These are phyloP conservation scores for Chiloscyllium punctatum DNA, from an alignment of 2,797 vertebrate genomes.

Conservation along the genomic window DNA sequence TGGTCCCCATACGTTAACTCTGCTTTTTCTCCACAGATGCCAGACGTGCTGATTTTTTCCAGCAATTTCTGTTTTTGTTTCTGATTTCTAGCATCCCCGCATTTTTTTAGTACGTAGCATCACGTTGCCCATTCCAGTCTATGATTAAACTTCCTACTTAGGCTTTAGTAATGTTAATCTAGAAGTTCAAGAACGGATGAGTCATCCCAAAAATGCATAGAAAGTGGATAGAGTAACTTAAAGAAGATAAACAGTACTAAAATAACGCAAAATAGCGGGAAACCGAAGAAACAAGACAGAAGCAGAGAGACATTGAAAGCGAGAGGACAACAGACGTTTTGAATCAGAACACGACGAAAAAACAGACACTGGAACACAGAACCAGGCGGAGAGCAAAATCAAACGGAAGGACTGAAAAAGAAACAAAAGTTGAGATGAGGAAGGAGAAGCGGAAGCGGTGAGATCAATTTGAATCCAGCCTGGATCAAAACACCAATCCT, in stretches of 20 bases:
- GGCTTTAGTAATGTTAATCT: neutral
- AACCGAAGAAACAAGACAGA: constrained; percentile 44
- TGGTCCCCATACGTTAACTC: too few relatives aligned
- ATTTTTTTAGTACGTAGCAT: neutral
- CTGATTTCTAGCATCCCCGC: too few relatives aligned
- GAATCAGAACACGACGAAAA: neutral
- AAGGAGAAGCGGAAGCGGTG: neutral
- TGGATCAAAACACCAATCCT: neutral
- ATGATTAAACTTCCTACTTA: neutral
- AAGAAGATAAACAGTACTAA: neutral
- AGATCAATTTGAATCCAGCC: neutral
- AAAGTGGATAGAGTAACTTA: neutral
- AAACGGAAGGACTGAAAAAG: neutral
- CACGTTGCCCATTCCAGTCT: neutral
- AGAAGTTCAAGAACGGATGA: neutral
- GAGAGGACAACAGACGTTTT: constrained; percentile 33
- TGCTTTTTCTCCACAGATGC: too few relatives aligned
- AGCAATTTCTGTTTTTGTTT: too few relatives aligned
- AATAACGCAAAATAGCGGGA: neutral
- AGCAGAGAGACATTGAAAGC: constrained; percentile 51
- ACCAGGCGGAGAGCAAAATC: neutral
- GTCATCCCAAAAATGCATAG: neutral
- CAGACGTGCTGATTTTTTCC: too few relatives aligned
- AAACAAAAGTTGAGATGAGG: neutral
- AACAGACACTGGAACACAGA: neutral